phyloP scores from a whole-genome alignment of 2,113 vertebrate species.

The Chaetodon trifascialis region DNA sequence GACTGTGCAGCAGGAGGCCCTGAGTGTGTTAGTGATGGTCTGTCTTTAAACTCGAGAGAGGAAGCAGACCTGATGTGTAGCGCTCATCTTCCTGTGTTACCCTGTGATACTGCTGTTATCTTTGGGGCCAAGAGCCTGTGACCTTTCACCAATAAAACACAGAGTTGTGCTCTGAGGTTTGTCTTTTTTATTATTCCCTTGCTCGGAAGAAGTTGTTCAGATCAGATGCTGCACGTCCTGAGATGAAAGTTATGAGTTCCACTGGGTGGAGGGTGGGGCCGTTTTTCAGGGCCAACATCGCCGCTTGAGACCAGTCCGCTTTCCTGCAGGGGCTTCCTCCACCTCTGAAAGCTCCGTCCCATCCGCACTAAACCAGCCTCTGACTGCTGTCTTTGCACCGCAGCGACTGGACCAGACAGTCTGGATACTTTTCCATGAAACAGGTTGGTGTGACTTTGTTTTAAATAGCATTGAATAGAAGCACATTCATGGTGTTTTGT shows the following conservation, averaged over 20 bases:
- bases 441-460: background rate
- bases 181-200: background rate
- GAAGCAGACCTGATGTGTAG: conserved; percentile 65
- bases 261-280: background rate
- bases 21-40: conserved; percentile 73
- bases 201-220: background rate
- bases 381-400: background rate
- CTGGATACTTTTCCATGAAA: background rate
- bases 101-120: conserved; percentile 7
- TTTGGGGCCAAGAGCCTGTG: background rate
- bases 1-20: conserved; percentile 18
- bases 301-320: background rate
- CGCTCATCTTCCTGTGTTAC: conserved; percentile 16
- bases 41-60: conserved; percentile 74
- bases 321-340: background rate
- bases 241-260: background rate
- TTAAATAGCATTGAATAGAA: background rate
- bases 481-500: background rate
- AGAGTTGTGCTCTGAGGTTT: background rate
- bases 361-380: background rate
- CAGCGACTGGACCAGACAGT: background rate
- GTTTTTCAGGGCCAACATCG: background rate
- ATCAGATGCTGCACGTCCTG: background rate
- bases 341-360: too few relatives aligned
- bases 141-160: conserved; percentile 65